These are phyloP conservation scores for Naja naja DNA, from an alignment of 2,113 vertebrate species.

Conservation along the genomic window DNA sequence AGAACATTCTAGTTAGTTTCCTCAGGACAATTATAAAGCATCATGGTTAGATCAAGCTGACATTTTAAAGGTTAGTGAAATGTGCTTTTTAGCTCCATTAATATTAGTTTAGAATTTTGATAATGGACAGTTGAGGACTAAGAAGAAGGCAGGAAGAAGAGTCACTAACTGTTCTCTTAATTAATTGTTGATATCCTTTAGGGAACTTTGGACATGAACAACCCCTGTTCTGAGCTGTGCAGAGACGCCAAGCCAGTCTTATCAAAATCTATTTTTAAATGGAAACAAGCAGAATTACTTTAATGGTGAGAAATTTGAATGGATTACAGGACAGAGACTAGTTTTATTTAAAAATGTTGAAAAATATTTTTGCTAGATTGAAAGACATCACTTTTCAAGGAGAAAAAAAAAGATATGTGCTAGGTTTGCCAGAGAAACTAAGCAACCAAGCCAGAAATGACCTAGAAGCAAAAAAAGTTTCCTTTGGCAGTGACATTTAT, in stretches of 20 bases:
- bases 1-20: neutral
- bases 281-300: neutral
- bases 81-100: neutral
- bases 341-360: conserved; percentile 37
- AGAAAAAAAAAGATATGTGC: neutral
- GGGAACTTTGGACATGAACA: neutral
- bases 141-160: neutral
- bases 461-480: conserved; percentile 26
- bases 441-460: conserved; percentile 24
- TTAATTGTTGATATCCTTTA: neutral
- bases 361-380: conserved; percentile 30
- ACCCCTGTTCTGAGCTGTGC: neutral
- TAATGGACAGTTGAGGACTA: neutral
- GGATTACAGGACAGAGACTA: conserved; percentile 37
- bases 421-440: neutral
- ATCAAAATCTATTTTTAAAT: conserved; percentile 26
- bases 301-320: neutral
- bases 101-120: neutral
- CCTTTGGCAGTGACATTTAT: conserved; percentile 24
- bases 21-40: neutral
- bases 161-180: neutral
- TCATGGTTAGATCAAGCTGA: no score
- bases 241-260: neutral
- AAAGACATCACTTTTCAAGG: conserved; percentile 41
- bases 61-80: neutral